Evolutionary conservation across 2,797 vertebrate species (phyloP).

Genomic region (Phalloptychus januarius): DNA sequence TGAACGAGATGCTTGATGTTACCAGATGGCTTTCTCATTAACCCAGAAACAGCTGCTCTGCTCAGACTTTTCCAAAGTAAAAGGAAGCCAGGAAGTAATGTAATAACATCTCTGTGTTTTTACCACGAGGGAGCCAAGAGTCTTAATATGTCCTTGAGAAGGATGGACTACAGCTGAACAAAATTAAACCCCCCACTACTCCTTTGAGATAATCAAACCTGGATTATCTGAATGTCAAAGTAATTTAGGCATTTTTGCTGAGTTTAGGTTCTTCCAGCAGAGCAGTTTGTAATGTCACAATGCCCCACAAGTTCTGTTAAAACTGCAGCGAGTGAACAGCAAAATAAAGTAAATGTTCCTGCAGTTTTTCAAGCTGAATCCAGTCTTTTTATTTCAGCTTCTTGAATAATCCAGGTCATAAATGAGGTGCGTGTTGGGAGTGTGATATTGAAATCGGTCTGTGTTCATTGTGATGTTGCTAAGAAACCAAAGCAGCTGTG

Average conservation of each 20-base stretch:
- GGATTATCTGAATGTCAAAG: conserved; percentile 18
- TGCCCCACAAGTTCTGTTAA: background rate
- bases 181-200: conserved; percentile 14
- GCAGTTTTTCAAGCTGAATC: background rate
- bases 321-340: background rate
- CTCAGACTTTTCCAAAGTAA: conserved; percentile 37
- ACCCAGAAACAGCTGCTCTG: conserved; percentile 45
- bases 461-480: conserved; percentile 10
- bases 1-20: conserved; percentile 12
- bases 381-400: conserved; percentile 9
- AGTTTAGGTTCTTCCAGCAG: background rate
- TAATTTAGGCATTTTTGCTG: background rate
- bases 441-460: background rate
- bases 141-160: conserved; percentile 51
- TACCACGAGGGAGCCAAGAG: conserved; percentile 30
- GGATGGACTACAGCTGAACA: conserved; percentile 17
- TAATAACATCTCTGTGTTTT: conserved; percentile 40
- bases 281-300: background rate
- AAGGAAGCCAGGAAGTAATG: conserved; percentile 49
- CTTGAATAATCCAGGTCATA: background rate
- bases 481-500: conserved; percentile 23
- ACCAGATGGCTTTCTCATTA: conserved; percentile 49
- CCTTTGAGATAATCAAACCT: conserved; percentile 17
- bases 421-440: background rate
- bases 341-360: background rate